phyloP scores from a whole-genome alignment of 2,797 vertebrate genomes.

The Pangasius mekongensis region DNA sequence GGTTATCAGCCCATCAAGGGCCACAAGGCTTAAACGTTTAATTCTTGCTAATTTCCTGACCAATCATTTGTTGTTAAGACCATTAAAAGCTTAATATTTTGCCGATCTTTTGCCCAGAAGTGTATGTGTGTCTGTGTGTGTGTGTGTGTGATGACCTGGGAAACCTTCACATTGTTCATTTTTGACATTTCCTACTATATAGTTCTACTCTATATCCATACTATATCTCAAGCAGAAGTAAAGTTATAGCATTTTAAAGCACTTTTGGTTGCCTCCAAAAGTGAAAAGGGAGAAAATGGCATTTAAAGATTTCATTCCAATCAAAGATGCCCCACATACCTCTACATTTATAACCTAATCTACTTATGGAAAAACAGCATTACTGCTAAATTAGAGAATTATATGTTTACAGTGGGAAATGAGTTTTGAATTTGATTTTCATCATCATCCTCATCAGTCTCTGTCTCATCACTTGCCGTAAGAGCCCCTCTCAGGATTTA shows the following conservation, averaged over 20 bases:
- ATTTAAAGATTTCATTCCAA: not conserved
- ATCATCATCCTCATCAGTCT: not conserved
- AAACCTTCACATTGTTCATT: not conserved
- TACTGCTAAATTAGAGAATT: not conserved
- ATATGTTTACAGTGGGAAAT: slow-evolving; percentile 5
- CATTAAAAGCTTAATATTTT: too few species aligned
- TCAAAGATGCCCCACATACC: not conserved
- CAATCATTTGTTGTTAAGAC: too few species aligned
- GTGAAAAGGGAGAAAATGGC: not conserved
- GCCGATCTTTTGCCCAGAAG: not conserved
- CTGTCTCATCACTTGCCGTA: not conserved
- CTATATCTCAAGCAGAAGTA: not conserved
- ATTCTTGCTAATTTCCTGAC: too few species aligned
- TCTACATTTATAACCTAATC: not conserved
- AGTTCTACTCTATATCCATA: not conserved
- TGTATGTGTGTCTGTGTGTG: not conserved
- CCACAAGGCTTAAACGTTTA: too few species aligned
- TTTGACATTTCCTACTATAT: not conserved
- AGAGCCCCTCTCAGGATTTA: not conserved
- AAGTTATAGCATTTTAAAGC: not conserved
- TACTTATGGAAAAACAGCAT: slow-evolving; percentile 8
- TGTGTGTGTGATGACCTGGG: not conserved
- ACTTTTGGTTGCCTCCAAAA: not conserved
- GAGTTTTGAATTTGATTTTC: slow-evolving; percentile 4
- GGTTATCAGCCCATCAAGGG: too few species aligned